phyloP scores from a whole-genome alignment of 2,888 invertebrate species.

The Scaptomyza flava region DNA sequence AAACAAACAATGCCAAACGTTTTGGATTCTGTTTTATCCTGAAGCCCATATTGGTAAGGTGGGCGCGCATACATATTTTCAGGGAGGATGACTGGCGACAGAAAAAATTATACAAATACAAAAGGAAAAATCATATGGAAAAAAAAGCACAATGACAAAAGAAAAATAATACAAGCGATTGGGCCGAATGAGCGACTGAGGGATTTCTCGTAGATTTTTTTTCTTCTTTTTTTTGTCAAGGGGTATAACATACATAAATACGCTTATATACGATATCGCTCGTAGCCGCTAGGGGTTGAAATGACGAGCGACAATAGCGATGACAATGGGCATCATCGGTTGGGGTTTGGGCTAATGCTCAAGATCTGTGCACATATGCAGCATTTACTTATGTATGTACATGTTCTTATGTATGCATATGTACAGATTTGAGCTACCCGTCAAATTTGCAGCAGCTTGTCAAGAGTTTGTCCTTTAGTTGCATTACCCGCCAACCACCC shows the following conservation, averaged over 20 bases:
- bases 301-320: constrained; percentile 62
- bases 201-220: constrained; percentile 36
- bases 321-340: constrained; percentile 62
- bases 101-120: constrained; percentile 78
- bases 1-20: constrained; percentile 43
- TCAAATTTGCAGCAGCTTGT: constrained; percentile 75
- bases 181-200: constrained; percentile 54
- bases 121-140: constrained; percentile 71
- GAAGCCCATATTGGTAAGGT: constrained; percentile 24
- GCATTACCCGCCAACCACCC: constrained; percentile 28
- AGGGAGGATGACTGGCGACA: constrained; percentile 68
- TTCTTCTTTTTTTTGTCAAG: neutral
- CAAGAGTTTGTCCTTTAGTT: constrained; percentile 55
- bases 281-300: constrained; percentile 59
- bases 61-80: constrained; percentile 37
- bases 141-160: constrained; percentile 79
- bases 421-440: constrained; percentile 33
- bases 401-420: neutral
- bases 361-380: constrained; percentile 61
- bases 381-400: neutral
- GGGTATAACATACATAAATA: neutral
- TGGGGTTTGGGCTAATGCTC: constrained; percentile 16
- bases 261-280: constrained; percentile 2
- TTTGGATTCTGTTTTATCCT: constrained; percentile 5
- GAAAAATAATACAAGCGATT: constrained; percentile 75